Evolutionary conservation across 2,797 vertebrate species (phyloP).

Genomic region (Delichon dasypus): DNA sequence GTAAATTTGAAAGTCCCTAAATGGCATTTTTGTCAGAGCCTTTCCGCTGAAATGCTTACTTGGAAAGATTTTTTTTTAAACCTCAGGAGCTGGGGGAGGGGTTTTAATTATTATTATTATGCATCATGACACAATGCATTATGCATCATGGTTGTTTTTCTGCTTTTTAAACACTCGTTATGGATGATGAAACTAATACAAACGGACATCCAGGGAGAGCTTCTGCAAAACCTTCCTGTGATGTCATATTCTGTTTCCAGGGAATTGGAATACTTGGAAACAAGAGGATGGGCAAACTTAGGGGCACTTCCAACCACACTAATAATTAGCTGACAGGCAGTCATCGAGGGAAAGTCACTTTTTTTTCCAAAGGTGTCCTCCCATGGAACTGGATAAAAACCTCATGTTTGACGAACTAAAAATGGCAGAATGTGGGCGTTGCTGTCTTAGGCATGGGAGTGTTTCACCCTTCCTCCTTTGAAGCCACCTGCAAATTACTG

Average conservation of each 20-base stretch:
- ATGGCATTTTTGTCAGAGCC: slow-evolving; percentile 77
- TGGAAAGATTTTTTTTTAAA: slow-evolving; percentile 63
- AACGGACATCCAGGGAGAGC: slow-evolving; percentile 46
- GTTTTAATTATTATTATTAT: slow-evolving; percentile 72
- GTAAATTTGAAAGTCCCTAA: slow-evolving; percentile 84
- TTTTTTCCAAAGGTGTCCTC: not conserved
- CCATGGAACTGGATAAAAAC: not conserved
- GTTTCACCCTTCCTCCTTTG: not conserved
- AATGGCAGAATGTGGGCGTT: not conserved
- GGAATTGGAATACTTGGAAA: not conserved
- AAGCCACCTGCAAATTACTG: not conserved
- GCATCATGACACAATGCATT: slow-evolving; percentile 71
- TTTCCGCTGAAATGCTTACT: slow-evolving; percentile 74
- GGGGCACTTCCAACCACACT: not conserved
- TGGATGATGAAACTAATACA: slow-evolving; percentile 68
- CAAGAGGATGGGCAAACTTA: not conserved
- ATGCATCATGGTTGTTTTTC: slow-evolving; percentile 70
- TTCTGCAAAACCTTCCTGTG: slow-evolving; percentile 42
- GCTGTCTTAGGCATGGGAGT: not conserved
- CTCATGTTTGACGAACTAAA: not conserved
- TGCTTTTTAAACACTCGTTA: slow-evolving; percentile 71
- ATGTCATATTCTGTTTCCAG: slow-evolving; percentile 58
- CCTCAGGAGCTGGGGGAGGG: slow-evolving; percentile 61
- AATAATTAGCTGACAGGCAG: slow-evolving; percentile 42
- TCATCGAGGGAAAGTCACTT: slow-evolving; percentile 22